Evolutionary conservation across 1,140 invertebrate genomes (phyloP).

Genomic region (Centruroides sculpturatus): DNA sequence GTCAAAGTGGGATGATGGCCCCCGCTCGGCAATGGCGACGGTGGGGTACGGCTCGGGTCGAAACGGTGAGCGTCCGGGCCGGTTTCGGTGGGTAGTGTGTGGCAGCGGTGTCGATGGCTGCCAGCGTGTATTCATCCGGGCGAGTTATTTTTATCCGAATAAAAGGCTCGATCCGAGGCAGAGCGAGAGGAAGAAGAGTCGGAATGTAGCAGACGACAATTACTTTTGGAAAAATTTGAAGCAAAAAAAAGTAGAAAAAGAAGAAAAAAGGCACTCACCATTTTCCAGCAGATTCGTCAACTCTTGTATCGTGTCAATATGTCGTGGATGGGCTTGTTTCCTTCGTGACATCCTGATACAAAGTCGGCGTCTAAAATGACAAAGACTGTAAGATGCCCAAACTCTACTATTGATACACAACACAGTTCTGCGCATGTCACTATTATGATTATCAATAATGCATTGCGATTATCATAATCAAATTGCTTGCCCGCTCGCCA

Average conservation of each 20-base stretch:
- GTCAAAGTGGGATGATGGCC: too few relatives aligned
- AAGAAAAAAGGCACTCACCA: constrained; percentile 20
- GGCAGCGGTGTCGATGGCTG: too few relatives aligned
- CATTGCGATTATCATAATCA: constrained; percentile 16
- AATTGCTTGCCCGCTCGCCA: background rate
- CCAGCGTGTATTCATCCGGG: too few relatives aligned
- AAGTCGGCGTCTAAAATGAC: constrained; percentile 11
- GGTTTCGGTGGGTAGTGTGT: too few relatives aligned
- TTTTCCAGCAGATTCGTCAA: constrained; percentile 11
- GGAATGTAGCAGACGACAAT: too few relatives aligned
- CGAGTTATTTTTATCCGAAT: too few relatives aligned
- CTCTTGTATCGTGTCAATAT: constrained; percentile 33
- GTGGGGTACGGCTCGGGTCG: too few relatives aligned
- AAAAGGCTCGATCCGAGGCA: too few relatives aligned
- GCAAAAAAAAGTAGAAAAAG: constrained; percentile 21
- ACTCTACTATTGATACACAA: constrained; percentile 18
- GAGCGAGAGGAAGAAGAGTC: too few relatives aligned
- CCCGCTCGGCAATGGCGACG: too few relatives aligned
- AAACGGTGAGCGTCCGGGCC: too few relatives aligned
- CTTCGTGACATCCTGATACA: constrained; percentile 38
- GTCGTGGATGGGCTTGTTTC: constrained; percentile 42
- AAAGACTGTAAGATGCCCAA: constrained; percentile 3
- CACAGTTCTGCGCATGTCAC: constrained; percentile 20
- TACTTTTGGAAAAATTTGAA: too few relatives aligned
- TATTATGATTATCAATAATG: constrained; percentile 26